Percentiles rank a stretch among this genome's conserved stretches.
Conservation (phyloP, 1,140 invertebrate genomes). For the Dufourea novaeangliae region DNA sequence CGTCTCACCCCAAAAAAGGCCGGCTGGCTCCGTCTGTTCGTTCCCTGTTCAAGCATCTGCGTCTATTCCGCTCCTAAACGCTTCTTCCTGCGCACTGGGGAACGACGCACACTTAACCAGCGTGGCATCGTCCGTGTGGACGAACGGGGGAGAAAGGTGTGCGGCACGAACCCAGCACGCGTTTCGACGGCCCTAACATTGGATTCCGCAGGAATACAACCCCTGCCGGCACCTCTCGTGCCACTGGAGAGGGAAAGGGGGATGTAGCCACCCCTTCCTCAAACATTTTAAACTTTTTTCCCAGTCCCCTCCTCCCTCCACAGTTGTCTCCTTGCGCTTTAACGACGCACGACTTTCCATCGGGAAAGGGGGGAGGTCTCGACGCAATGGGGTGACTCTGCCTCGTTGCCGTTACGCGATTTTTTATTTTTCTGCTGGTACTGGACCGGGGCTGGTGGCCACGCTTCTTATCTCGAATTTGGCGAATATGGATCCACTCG, state of each 20-base stretch:
- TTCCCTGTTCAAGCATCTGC: conserved; percentile 75
- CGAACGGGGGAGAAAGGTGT: conserved; percentile 31
- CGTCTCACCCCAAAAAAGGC: conserved; percentile 33
- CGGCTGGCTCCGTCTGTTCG: conserved; percentile 57
- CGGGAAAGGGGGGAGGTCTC: conserved; percentile 56
- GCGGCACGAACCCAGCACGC: conserved; percentile 66
- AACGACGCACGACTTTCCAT: conserved; percentile 62
- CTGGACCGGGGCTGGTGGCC: background rate
- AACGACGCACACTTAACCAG: background rate
- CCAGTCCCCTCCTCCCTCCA: conserved; percentile 18
- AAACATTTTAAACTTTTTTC: conserved; percentile 80
- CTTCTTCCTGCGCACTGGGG: conserved; percentile 38
- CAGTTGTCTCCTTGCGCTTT: conserved; percentile 60
- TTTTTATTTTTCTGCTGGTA: conserved; percentile 23
- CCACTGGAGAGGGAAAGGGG: background rate
- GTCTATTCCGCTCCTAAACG: conserved; percentile 60
- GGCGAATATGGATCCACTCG: no score
- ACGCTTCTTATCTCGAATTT: no score
- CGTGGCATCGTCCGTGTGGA: background rate
- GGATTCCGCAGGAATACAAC: conserved; percentile 58
- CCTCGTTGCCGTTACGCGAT: conserved; percentile 56
- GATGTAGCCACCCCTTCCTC: conserved; percentile 66
- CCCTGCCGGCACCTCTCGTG: conserved; percentile 70
- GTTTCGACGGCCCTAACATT: conserved; percentile 49
- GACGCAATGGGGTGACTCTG: conserved; percentile 46